Evolutionary conservation across 92 coral and sea anemone genomes (phyloP), one percentile per base, ranked within the genome.

Genomic region (Palythoa caribaeorum): DNA sequence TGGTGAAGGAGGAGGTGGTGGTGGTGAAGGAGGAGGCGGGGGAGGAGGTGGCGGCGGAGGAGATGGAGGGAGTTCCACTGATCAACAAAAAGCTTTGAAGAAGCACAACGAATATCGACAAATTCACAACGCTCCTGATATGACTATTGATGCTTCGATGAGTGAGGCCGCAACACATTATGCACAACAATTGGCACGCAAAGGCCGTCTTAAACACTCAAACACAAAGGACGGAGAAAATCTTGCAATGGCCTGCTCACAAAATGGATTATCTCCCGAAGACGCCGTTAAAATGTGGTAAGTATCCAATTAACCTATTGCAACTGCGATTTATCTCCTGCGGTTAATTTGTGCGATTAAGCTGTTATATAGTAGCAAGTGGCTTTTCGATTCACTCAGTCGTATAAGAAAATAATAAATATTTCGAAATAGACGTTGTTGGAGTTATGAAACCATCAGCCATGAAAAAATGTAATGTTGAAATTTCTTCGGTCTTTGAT

Each of bases 101-200:
- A 65, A 81, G 40, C 86, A 81, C 62, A 81, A 81, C 38, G 86
- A 81, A 19, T 81, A 81, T 59, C 86, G 86, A 35, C 55, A 59
- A 19, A 81, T 81, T 20, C 86, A 81, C 76, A 65, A 63, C 13
- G 86, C 86, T 1, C 57, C 60, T 1, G 86, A 17, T 15, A 19
- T 81, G 76, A 66, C 44, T 1, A 75, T 81, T 21, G 86, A 81
- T 65, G 62, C 86, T 1, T 40, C 86, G 21, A 81, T 81, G 86
- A 81, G 75, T 50, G 44, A 47, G 39, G 47, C 86, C 9, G 86
- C 86, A 47, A 69, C 86, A 14, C 20, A 10, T 36, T 81, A 81
- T 59, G 86, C 86, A 4, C 38, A 81, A 15, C 3, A 65, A 13
- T 21, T 81, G 62, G 28, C 12, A 6, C 75, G 39, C 14, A 65